Evolutionary conservation across 1,140 invertebrate genomes (phyloP).

Genomic region (Frieseomelitta varia): DNA sequence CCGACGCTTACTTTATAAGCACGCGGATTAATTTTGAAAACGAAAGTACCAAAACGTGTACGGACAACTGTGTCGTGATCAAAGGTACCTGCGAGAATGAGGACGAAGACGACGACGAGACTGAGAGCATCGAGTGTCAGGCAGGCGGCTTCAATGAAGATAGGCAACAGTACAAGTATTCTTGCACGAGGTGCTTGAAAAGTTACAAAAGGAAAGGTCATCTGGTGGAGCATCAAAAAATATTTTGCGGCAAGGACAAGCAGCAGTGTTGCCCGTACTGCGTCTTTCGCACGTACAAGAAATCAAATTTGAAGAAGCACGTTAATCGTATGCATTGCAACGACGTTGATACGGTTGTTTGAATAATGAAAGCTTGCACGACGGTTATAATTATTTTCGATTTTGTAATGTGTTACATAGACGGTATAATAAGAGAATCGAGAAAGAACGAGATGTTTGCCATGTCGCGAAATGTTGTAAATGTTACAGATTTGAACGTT

Average conservation of each 20-base stretch:
- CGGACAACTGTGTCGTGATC: background rate
- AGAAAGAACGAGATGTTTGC: background rate
- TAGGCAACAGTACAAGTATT: background rate
- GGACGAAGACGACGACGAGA: background rate
- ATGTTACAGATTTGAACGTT: background rate
- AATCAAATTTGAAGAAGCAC: slow-evolving; percentile 15
- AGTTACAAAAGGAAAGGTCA: slow-evolving; percentile 12
- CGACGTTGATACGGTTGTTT: background rate
- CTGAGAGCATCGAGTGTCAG: background rate
- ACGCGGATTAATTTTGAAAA: background rate
- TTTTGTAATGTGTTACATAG: background rate
- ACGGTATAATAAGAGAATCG: background rate
- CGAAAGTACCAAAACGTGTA: background rate
- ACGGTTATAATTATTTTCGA: background rate
- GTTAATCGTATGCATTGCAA: background rate
- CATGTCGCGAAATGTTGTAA: background rate
- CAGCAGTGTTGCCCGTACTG: background rate
- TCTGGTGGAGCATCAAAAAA: slow-evolving; percentile 6
- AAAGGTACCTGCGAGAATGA: background rate
- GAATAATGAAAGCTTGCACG: background rate
- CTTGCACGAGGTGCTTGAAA: slow-evolving; percentile 1
- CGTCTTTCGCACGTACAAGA: slow-evolving; percentile 13
- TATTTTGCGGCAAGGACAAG: slow-evolving; percentile 20
- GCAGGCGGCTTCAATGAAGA: background rate
- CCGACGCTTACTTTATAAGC: background rate